Base-by-base conservation (phyloP, 2,797 vertebrate species). In the Acropternis orthonyx region DNA sequence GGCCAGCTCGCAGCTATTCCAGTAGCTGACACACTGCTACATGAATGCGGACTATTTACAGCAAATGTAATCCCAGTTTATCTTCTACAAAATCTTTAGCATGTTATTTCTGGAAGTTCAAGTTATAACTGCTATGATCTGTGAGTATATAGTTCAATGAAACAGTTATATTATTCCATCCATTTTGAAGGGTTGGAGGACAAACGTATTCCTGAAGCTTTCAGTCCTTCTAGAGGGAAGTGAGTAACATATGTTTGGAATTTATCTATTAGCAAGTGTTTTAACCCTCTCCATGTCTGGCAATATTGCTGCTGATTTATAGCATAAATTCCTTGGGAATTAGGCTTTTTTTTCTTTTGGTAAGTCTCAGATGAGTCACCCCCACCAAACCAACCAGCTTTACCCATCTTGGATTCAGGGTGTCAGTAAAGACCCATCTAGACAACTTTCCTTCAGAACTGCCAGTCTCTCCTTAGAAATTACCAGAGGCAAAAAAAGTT, bases 41-140 rank as follows among this genome's bases (percentile, higher is more conserved):
- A 9, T 46, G 58, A 80, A 84, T 49, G 62, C 76, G 66, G 85
- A 56, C 30, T 92, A 85, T 85, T 92, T 88, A 66, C 85, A 91
- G 66, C 59, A 86, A 61, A 66, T 27, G 41, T 80, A 89, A 92
- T 83, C 72, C 6, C 2, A 59, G 37, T 81, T 92, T 91, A 94
- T 89, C 76, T 88, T 49, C 79, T 90, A 43, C 48, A 26, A 91
- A 96, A 93, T 76, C 69, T 92, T 88, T 52, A 95, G 85, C 62
- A 73, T 0, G 0, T 84, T 94, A 69, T 75, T 91, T 91, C 87
- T 84, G 85, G 62, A 86, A 86, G 62, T 52, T 83, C 55, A 51
- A 24, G 72, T 63, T 88, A 26, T 71, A 89, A 91, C 79, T 72
- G 91, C 61, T 85, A 4, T 77, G 58, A 88, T 95, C 93, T 85